Percentiles rank a stretch among this genome's conserved stretches.
These are phyloP conservation scores for Hydrotaea diabolus DNA, from an alignment of 2,888 invertebrate species.

Conservation along the genomic window DNA sequence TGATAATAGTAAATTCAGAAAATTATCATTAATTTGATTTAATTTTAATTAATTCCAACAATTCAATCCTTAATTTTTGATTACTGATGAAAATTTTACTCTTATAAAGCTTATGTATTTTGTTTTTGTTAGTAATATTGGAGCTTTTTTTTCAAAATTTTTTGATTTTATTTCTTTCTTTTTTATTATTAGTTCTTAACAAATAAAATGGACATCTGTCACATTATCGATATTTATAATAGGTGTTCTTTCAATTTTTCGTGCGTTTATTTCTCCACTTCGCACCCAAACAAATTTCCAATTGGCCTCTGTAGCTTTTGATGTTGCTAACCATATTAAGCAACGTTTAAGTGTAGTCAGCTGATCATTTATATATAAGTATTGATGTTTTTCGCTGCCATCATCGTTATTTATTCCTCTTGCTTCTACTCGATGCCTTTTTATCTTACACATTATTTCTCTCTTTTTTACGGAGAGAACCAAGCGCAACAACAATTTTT, in stretches of 20 bases:
- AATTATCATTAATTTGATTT: not conserved
- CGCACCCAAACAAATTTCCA: conserved; percentile 7
- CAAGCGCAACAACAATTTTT: not conserved
- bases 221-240: not conserved
- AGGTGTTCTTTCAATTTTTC: not conserved
- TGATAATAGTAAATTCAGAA: not conserved
- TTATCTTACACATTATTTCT: conserved; percentile 14
- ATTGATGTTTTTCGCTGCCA: not conserved
- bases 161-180: not conserved
- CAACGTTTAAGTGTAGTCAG: not conserved
- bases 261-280: not conserved
- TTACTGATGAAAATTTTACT: too few relatives aligned
- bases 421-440: not conserved
- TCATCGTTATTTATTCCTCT: not conserved
- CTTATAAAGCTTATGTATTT: too few relatives aligned
- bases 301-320: not conserved
- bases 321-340: not conserved
- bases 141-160: too few relatives aligned
- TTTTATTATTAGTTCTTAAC: not conserved
- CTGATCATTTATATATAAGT: conserved; percentile 3
- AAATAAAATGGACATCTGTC: not conserved
- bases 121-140: too few relatives aligned
- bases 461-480: conserved; percentile 15
- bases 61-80: too few relatives aligned
- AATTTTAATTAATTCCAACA: too few relatives aligned